Percentiles rank a stretch among this genome's conserved stretches.
phyloP scores from a whole-genome alignment of 2,797 vertebrate genomes.

The Thripadectes ignobilis region DNA sequence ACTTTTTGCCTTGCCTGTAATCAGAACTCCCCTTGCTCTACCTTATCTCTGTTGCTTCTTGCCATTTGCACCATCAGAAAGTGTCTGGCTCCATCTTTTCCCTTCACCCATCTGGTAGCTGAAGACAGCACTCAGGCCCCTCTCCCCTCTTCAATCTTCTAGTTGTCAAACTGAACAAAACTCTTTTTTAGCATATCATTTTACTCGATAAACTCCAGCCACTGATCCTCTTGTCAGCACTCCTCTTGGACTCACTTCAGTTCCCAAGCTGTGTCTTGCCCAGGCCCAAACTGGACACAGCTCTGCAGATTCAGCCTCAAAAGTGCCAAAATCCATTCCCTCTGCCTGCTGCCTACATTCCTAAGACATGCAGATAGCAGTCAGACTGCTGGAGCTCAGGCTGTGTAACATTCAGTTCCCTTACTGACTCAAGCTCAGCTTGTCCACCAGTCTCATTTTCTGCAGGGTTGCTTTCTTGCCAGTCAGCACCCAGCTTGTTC shows the following conservation, averaged over 20 bases:
- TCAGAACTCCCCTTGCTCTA: neutral
- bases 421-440: neutral
- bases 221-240: rapidly evolving
- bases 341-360: neutral
- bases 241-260: neutral
- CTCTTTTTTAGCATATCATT: neutral
- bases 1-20: neutral
- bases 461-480: neutral
- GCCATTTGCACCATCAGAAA: neutral
- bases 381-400: neutral
- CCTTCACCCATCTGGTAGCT: neutral
- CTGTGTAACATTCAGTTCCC: neutral
- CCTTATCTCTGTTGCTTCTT: neutral
- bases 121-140: neutral
- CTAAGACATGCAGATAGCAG: neutral
- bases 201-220: neutral
- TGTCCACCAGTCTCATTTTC: neutral
- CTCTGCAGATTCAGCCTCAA: neutral
- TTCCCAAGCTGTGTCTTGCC: neutral
- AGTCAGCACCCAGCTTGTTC: neutral
- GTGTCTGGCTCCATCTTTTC: neutral
- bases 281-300: neutral
- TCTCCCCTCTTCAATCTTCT: neutral
- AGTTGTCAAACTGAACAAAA: neutral
- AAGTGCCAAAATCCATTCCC: neutral